phyloP scores from a whole-genome alignment of 2,113 vertebrate species.

The Microtus montanus region DNA sequence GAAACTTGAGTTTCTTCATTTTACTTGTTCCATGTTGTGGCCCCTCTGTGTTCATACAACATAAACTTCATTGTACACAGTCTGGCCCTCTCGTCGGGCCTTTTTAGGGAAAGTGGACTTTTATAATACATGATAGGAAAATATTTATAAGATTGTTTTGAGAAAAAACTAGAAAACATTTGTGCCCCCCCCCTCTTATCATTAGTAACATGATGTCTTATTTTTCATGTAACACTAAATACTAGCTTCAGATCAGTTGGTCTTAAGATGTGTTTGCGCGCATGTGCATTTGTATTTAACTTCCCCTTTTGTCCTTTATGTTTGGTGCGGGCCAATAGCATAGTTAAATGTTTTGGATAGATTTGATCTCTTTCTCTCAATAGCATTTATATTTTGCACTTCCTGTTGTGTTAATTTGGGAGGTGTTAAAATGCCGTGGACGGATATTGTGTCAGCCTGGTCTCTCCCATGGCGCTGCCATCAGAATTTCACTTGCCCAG shows the following conservation, averaged over 20 bases:
- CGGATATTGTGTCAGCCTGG: neutral
- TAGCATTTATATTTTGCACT: neutral
- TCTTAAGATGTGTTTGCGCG: neutral
- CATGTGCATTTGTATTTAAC: neutral
- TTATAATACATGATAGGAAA: neutral
- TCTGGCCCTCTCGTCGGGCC: neutral
- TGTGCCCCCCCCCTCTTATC: neutral
- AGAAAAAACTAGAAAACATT: slow-evolving; percentile 18
- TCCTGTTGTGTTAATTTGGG: neutral
- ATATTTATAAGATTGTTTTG: neutral
- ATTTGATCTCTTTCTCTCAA: neutral
- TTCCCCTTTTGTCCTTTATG: neutral
- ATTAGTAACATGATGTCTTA: neutral
- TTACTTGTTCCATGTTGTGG: accelerated
- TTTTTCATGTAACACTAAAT: neutral
- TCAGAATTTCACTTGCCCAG: no score
- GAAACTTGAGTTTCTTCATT: neutral
- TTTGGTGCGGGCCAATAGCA: neutral
- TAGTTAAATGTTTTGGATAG: neutral
- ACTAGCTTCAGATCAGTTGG: neutral
- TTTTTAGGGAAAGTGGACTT: neutral
- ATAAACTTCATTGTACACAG: neutral
- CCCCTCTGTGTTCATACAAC: neutral
- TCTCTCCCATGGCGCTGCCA: accelerated
- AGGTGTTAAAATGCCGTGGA: neutral